Percentiles rank a stretch among this genome's conserved stretches.
Evolutionary conservation across 2,888 invertebrate species (phyloP).

Genomic region (Cheilosia vulpina): DNA sequence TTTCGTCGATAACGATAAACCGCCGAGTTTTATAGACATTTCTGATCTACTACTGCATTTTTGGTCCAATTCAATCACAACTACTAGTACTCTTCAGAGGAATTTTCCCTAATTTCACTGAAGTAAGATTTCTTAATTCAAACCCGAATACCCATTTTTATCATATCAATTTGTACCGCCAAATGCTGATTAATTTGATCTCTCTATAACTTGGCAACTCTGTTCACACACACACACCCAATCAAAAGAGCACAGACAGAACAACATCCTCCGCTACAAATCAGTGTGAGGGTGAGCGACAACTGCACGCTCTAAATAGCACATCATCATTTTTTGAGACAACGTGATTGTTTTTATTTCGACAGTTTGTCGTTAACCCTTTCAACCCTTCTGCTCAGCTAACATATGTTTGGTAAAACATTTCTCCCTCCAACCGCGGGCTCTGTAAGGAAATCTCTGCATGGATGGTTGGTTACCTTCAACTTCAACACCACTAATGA

Average conservation of each 20-base stretch:
- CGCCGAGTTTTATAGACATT: no score
- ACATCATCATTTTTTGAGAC: slow-evolving; percentile 9
- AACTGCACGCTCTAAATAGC: slow-evolving; percentile 30
- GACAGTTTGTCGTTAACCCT: slow-evolving; percentile 14
- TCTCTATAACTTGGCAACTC: slow-evolving; percentile 23
- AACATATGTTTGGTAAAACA: slow-evolving; percentile 36
- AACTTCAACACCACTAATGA: slow-evolving; percentile 11
- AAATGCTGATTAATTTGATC: no score
- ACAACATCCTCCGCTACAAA: slow-evolving; percentile 27
- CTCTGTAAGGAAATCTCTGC: slow-evolving; percentile 54
- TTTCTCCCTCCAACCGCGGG: neutral
- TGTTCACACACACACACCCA: slow-evolving; percentile 1
- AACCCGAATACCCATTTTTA: no score
- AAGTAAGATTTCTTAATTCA: no score
- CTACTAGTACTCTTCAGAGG: no score
- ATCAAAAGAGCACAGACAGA: slow-evolving; percentile 20
- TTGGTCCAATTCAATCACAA: no score
- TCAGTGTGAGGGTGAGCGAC: slow-evolving; percentile 38
- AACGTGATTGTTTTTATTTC: slow-evolving; percentile 54
- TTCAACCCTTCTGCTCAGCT: neutral
- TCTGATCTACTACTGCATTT: no score
- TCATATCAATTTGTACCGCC: no score
- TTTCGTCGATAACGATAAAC: no score
- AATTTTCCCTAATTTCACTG: no score
- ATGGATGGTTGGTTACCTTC: slow-evolving; percentile 36